Evolutionary conservation across 1,140 invertebrate genomes (phyloP), one percentile per base, ranked within the genome.

Genomic region (Trialeurodes vaporariorum): DNA sequence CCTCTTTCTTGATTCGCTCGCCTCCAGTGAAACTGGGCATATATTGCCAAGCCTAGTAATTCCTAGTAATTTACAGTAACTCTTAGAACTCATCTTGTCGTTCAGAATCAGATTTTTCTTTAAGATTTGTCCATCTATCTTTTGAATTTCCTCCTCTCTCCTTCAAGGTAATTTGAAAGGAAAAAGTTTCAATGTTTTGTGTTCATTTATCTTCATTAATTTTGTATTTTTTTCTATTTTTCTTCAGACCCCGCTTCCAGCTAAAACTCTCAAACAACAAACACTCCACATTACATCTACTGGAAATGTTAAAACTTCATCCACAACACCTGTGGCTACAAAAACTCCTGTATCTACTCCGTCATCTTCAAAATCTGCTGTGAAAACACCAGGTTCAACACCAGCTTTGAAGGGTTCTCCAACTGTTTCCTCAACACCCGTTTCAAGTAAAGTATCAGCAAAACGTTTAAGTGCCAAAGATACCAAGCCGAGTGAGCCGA

Each of bases 401-500:
- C n/a, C n/a, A n/a, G n/a, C 34, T 49, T 49, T 49, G 5, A 49
- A 49, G 34, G 34, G 34, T 58, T 26, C 64, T 17, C 11, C 40
- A 58, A 17, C 64, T 27, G 34, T 26, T 27, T n/a, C 25, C 17
- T 25, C 2, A 25, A 25, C 61, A 21, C 61, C 61, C 25, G 60
- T 61, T 22, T 61, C 25, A 5, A 61, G 11, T 11, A 1, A 34
- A 40, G 59, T 21, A 64, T 49, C 40, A 68, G 63, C 5, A 65
- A 59, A 68, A 68, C 63, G 58, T 17, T 24, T 1, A 61, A 67
- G 66, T 70, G 26, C 68, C 65, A 70, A 73, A 68, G 72, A 67
- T 68, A 12, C 65, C 70, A 73, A 71, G 61, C 59, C 64, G 70
- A 71, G 71, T 59, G 63, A 67, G 25, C 64, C 59, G 5, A 74